These are phyloP conservation scores for Dysmachus trigonus DNA, from an alignment of 2,888 invertebrate species.

Conservation along the genomic window DNA sequence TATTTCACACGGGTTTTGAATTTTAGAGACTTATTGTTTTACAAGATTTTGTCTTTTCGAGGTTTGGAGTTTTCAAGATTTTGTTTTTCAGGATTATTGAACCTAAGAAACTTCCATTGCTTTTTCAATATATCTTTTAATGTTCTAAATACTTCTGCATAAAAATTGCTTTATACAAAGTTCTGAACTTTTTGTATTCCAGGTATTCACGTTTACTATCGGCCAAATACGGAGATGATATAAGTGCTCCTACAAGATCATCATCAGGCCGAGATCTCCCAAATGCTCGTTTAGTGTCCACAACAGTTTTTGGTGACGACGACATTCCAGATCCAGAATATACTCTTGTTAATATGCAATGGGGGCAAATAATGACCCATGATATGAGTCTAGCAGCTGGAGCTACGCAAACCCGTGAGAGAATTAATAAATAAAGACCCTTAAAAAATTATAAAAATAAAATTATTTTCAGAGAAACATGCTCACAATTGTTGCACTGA, in stretches of 20 bases:
- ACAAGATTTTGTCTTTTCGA: no score
- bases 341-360: constrained; percentile 76
- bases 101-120: neutral
- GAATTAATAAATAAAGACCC: constrained; percentile 52
- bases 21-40: no score
- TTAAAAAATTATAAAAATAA: neutral
- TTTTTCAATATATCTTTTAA: neutral
- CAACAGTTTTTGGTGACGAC: constrained; percentile 75
- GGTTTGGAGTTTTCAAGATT: no score
- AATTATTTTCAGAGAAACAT: constrained; percentile 66
- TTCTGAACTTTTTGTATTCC: neutral
- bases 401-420: constrained; percentile 76
- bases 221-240: constrained; percentile 66
- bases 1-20: no score
- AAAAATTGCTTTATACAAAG: neutral
- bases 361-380: constrained; percentile 72
- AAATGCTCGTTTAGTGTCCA: constrained; percentile 75
- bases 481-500: constrained; percentile 71
- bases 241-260: constrained; percentile 70
- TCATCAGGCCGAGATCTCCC: constrained; percentile 75
- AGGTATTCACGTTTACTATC: constrained; percentile 65
- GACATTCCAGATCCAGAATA: constrained; percentile 76
- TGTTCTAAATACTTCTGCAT: neutral
- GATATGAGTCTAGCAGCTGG: constrained; percentile 67
- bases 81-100: no score